Evolutionary conservation across 2,113 vertebrate genomes (phyloP).

Genomic region (Myiozetetes cayanensis): DNA sequence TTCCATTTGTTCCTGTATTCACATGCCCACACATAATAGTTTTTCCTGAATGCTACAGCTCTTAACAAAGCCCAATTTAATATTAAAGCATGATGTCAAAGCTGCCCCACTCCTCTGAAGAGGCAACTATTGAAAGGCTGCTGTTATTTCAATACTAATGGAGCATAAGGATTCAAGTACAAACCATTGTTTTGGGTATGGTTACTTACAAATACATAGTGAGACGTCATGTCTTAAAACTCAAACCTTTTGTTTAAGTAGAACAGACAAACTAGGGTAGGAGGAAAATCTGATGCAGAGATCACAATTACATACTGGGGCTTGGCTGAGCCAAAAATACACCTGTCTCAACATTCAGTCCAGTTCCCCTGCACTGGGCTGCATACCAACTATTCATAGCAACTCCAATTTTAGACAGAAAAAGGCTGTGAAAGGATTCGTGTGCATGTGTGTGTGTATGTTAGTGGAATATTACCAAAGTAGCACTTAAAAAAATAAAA

Average conservation of each 20-base stretch:
- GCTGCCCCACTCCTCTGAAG: neutral
- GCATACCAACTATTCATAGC: conserved; percentile 31
- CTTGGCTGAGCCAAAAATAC: conserved; percentile 49
- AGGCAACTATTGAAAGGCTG: neutral
- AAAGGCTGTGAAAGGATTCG: neutral
- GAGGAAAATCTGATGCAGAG: neutral
- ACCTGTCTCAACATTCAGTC: conserved; percentile 25
- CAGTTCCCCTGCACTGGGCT: conserved; percentile 22
- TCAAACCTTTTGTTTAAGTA: conserved; percentile 24
- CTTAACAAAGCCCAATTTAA: neutral
- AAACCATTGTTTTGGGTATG: neutral
- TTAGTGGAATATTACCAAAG: conserved; percentile 32
- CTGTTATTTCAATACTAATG: neutral
- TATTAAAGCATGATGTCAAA: conserved; percentile 17
- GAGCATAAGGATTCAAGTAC: neutral
- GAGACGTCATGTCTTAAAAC: neutral
- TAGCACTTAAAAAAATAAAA: neutral
- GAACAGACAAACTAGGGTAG: neutral
- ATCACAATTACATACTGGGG: neutral
- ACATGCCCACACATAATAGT: neutral
- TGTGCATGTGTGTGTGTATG: neutral
- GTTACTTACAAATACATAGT: neutral
- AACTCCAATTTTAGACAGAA: conserved; percentile 34
- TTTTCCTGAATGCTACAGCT: neutral
- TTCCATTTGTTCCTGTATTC: conserved; percentile 29